These are phyloP conservation scores for Astyanax mexicanus DNA, from an alignment of 2,797 vertebrate species.

Conservation along the genomic window DNA sequence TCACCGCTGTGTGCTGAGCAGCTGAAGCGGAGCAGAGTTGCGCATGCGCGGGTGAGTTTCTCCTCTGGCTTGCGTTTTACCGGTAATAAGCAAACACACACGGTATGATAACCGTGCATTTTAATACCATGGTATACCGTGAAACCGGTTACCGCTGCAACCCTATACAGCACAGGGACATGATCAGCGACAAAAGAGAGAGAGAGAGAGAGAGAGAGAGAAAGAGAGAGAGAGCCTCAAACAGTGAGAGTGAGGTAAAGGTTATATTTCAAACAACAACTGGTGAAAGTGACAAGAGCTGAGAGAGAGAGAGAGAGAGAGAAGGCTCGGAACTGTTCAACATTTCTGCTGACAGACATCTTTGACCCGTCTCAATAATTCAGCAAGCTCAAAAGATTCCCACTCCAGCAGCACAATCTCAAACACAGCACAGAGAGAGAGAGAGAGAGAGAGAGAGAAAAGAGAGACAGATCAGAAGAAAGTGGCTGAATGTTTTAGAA, in stretches of 20 bases:
- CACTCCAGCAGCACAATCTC: slow-evolving; percentile 21
- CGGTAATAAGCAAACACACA: no score
- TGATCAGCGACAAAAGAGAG: not conserved
- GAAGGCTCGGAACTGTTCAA: slow-evolving; percentile 39
- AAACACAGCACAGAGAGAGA: not conserved
- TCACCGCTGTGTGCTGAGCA: no score
- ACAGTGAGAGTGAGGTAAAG: slow-evolving; percentile 6
- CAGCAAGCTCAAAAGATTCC: slow-evolving; percentile 45
- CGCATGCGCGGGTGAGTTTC: no score
- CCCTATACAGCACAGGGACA: not conserved
- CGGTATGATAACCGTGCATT: no score
- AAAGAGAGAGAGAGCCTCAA: slow-evolving; percentile 10
- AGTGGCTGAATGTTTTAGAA: not conserved
- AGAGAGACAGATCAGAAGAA: not conserved
- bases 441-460: not conserved
- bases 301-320: slow-evolving; percentile 42
- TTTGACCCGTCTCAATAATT: slow-evolving; percentile 56
- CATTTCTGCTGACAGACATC: slow-evolving; percentile 53
- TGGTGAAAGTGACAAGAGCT: slow-evolving; percentile 38
- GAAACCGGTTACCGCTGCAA: no score
- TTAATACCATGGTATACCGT: no score
- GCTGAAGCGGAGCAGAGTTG: no score
- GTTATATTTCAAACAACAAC: slow-evolving; percentile 43
- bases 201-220: not conserved
- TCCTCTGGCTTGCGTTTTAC: no score